These are phyloP conservation scores for Drosophila ficusphila DNA, from an alignment of 1,140 invertebrate species.

Conservation along the genomic window DNA sequence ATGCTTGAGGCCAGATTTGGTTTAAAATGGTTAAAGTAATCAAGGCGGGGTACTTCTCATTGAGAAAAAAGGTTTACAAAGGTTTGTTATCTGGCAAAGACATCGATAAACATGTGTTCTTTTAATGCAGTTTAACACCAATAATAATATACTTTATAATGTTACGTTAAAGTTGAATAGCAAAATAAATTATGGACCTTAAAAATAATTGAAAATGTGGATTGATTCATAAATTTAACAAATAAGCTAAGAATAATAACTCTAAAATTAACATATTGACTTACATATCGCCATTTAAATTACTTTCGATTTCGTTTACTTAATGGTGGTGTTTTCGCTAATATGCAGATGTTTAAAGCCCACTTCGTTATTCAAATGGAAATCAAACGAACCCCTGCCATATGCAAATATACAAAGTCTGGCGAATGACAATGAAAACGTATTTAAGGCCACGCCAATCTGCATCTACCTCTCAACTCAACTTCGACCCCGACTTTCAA, in stretches of 20 bases:
- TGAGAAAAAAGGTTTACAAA: too few relatives aligned
- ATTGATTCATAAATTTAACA: too few relatives aligned
- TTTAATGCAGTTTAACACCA: too few relatives aligned
- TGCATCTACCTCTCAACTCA: not conserved
- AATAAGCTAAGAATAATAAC: too few relatives aligned
- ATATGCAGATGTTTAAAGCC: conserved; percentile 15
- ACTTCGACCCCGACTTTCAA: conserved; percentile 9
- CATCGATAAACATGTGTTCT: too few relatives aligned
- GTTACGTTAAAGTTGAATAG: too few relatives aligned
- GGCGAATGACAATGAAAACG: conserved; percentile 70
- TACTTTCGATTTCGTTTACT: conserved; percentile 8
- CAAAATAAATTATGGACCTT: too few relatives aligned
- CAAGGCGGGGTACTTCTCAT: not conserved
- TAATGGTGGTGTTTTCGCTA: not conserved
- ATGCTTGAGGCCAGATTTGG: conserved; percentile 42
- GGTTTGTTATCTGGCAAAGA: too few relatives aligned
- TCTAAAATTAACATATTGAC: too few relatives aligned
- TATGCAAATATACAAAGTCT: conserved; percentile 56
- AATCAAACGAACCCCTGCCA: conserved; percentile 24
- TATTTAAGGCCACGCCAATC: conserved; percentile 54
- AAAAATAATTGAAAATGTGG: too few relatives aligned
- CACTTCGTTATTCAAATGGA: conserved; percentile 25
- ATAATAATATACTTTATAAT: too few relatives aligned
- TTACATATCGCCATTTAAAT: not conserved
- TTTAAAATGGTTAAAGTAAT: conserved; percentile 29